Evolutionary conservation across 2,888 invertebrate species (phyloP).

Genomic region (Escarpia spicata): DNA sequence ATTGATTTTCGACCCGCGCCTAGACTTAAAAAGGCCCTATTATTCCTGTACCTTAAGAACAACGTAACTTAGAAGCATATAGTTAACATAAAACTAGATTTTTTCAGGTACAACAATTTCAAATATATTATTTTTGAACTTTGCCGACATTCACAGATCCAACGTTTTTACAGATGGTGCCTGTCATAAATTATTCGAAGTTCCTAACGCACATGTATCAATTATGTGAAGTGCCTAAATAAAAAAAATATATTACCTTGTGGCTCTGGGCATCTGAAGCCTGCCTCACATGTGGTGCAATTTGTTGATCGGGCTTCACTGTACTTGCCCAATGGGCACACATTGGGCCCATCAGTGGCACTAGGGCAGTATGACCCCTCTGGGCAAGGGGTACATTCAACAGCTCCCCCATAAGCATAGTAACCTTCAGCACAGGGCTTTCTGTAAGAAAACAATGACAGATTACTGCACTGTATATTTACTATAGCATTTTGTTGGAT

Average conservation of each 20-base stretch:
- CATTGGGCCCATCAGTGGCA: constrained; percentile 46
- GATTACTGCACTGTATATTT: not conserved
- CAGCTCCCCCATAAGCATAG: constrained; percentile 55
- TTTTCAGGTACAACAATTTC: too few relatives aligned
- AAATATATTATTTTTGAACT: too few relatives aligned
- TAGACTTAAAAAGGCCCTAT: too few relatives aligned
- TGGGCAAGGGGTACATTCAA: constrained; percentile 53
- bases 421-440: constrained; percentile 52
- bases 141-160: too few relatives aligned
- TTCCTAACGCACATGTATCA: not conserved
- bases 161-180: too few relatives aligned
- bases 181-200: not conserved
- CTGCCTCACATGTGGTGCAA: constrained; percentile 60
- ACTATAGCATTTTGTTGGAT: not conserved
- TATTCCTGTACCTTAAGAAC: too few relatives aligned
- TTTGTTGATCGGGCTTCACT: constrained; percentile 53
- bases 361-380: constrained; percentile 57
- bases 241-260: constrained; percentile 31
- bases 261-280: constrained; percentile 43
- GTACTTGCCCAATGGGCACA: constrained; percentile 53
- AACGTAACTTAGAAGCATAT: too few relatives aligned
- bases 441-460: constrained; percentile 39
- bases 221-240: not conserved
- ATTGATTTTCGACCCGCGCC: too few relatives aligned
- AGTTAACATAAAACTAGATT: too few relatives aligned